Evolutionary conservation across 2,888 invertebrate species (phyloP).

Genomic region (Neria commutata): DNA sequence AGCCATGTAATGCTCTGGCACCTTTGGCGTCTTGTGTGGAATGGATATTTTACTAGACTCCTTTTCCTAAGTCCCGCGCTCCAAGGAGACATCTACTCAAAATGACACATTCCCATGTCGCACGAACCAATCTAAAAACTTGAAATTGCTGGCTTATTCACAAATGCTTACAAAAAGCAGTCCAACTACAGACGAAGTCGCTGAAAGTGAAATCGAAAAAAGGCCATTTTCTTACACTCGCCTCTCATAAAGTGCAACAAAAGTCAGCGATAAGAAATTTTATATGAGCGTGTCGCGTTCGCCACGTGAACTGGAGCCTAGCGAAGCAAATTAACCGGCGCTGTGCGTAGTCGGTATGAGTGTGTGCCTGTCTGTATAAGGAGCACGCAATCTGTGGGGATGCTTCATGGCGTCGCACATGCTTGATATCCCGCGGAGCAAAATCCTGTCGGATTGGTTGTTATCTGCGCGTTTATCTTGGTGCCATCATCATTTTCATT

Average conservation of each 20-base stretch:
- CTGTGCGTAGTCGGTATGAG: background rate
- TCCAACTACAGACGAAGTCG: background rate
- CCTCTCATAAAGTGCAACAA: background rate
- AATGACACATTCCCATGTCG: too few species aligned
- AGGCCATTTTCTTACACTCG: background rate
- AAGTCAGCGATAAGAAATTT: background rate
- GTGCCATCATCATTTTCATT: constrained; percentile 6
- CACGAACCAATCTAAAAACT: too few species aligned
- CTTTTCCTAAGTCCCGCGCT: too few species aligned
- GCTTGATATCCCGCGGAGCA: background rate
- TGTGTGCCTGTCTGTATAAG: too few species aligned
- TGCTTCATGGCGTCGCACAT: too few species aligned
- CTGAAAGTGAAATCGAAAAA: background rate
- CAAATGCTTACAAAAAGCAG: too few species aligned
- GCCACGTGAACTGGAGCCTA: background rate
- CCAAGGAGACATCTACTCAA: too few species aligned
- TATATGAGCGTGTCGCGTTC: background rate
- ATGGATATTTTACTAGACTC: too few species aligned
- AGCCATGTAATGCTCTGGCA: too few species aligned
- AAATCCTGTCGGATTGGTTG: background rate
- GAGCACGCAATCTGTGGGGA: too few species aligned
- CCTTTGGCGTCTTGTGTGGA: too few species aligned
- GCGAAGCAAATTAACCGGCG: background rate
- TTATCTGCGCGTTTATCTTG: background rate
- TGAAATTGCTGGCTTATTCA: too few species aligned